phyloP scores from a whole-genome alignment of 1,140 invertebrate species.

The Homarus americanus region DNA sequence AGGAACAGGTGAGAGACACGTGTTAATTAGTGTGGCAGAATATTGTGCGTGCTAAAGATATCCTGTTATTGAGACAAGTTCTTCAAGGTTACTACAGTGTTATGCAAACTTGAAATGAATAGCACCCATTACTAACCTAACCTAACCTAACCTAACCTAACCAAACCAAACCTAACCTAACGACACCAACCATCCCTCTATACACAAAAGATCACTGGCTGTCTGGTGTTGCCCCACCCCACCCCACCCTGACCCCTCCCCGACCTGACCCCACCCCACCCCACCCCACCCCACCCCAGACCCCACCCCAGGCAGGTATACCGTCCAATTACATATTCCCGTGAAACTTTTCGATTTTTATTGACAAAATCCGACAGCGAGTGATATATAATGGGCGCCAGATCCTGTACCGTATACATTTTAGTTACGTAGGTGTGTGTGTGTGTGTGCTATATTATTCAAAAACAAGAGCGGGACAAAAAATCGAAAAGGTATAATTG shows the following conservation, averaged over 20 bases:
- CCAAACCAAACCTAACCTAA: too few species aligned
- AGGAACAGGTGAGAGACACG: background rate
- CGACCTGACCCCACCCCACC: too few species aligned
- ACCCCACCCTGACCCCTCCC: background rate
- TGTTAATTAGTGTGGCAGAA: too few species aligned
- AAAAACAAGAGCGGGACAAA: background rate
- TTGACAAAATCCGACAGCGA: constrained; percentile 21
- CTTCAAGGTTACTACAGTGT: too few species aligned
- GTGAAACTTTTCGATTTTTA: constrained; percentile 1
- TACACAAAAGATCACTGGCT: background rate
- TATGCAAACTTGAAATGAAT: too few species aligned
- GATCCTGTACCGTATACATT: constrained; percentile 29
- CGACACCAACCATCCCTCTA: too few species aligned
- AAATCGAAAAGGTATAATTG: constrained; percentile 2
- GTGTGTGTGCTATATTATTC: background rate
- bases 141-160: too few species aligned
- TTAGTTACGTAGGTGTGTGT: background rate
- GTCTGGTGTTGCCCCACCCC: background rate
- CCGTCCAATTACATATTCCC: constrained; percentile 17
- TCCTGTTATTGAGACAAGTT: too few species aligned
- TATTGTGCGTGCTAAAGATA: too few species aligned
- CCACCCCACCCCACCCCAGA: too few species aligned
- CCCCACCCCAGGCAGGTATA: background rate
- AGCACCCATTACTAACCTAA: too few species aligned
- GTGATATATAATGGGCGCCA: constrained; percentile 23